These are phyloP conservation scores for Ephialtes manifestator DNA, from an alignment of 2,888 invertebrate genomes.

Conservation along the genomic window DNA sequence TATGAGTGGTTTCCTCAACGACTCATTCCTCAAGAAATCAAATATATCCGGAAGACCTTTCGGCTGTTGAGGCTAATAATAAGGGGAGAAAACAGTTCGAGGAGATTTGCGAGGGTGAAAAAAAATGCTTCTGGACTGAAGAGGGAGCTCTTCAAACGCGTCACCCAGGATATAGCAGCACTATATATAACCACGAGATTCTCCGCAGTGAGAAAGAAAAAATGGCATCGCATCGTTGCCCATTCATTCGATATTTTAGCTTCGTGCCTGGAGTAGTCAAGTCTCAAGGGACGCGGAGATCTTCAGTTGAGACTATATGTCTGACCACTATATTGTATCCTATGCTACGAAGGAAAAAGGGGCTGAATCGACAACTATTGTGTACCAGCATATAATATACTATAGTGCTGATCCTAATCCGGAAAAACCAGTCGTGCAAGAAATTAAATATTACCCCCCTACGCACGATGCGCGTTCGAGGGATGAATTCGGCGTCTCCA, in stretches of 20 bases:
- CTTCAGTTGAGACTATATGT: constrained; percentile 14
- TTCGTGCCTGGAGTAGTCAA: constrained; percentile 57
- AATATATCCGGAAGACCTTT: constrained; percentile 28
- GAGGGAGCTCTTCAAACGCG: constrained; percentile 13
- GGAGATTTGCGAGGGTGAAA: constrained; percentile 53
- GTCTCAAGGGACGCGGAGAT: constrained; percentile 44
- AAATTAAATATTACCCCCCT: constrained; percentile 83
- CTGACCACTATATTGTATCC: background rate
- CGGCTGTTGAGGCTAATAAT: constrained; percentile 54
- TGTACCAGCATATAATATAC: constrained; percentile 30
- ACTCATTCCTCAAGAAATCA: background rate
- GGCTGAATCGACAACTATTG: constrained; percentile 4
- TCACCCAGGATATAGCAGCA: constrained; percentile 6
- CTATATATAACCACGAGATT: constrained; percentile 48
- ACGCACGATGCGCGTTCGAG: constrained; percentile 67
- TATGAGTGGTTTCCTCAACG: background rate
- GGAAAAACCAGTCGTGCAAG: constrained; percentile 81
- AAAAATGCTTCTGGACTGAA: constrained; percentile 55
- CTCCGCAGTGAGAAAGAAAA: constrained; percentile 64
- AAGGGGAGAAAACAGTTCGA: constrained; percentile 52
- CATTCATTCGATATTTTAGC: constrained; percentile 79
- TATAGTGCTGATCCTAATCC: constrained; percentile 38
- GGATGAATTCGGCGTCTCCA: constrained; percentile 73
- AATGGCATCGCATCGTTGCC: constrained; percentile 71
- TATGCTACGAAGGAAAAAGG: background rate